These are phyloP conservation scores for Cantharis rufa DNA, from an alignment of 2,888 invertebrate genomes.

Conservation along the genomic window DNA sequence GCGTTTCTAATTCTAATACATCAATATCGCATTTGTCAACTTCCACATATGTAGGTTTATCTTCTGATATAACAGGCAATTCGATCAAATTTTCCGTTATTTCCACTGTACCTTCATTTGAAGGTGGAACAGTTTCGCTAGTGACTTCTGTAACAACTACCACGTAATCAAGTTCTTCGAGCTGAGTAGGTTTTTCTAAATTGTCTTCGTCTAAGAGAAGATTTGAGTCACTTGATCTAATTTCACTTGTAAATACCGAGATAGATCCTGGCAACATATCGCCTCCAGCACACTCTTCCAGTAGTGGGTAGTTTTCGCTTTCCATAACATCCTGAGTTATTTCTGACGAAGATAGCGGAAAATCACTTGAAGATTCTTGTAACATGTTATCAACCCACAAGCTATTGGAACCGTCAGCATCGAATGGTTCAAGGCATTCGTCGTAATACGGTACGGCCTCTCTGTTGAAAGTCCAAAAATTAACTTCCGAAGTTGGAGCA, in stretches of 20 bases:
- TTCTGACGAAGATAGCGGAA: background rate
- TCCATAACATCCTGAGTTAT: background rate
- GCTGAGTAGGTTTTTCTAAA: background rate
- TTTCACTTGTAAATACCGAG: background rate
- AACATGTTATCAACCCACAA: constrained; percentile 49
- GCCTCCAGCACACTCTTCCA: background rate
- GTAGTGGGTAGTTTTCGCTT: background rate
- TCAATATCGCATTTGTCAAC: background rate
- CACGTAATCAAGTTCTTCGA: background rate
- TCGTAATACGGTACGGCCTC: background rate
- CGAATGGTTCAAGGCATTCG: background rate
- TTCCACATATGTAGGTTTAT: background rate
- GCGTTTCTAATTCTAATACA: background rate
- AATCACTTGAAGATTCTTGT: constrained; percentile 36
- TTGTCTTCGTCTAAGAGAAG: background rate
- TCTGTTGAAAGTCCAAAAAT: background rate
- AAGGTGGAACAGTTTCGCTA: background rate
- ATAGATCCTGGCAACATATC: background rate
- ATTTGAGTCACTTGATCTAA: background rate
- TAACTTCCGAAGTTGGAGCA: background rate
- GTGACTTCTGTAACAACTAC: background rate
- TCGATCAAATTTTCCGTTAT: background rate
- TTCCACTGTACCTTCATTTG: background rate
- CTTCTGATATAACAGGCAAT: background rate
- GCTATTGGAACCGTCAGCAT: constrained; percentile 45